Conservation (phyloP, 2,797 vertebrate species). For the Tragelaphus oryx region DNA sequence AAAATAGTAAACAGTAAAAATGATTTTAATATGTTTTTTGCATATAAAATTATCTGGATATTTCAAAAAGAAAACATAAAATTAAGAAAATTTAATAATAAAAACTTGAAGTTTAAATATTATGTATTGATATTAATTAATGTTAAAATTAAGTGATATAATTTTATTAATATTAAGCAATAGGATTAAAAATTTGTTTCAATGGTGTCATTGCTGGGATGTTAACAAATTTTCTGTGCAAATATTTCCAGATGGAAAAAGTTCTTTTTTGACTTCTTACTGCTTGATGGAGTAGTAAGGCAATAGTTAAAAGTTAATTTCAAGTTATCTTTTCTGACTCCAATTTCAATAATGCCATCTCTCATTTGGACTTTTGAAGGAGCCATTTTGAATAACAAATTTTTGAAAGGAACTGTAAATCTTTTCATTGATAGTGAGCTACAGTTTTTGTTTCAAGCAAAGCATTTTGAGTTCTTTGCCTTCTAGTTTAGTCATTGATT, state of each 20-base stretch:
- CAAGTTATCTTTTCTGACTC: neutral
- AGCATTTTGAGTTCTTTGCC: neutral
- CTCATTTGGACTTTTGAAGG: neutral
- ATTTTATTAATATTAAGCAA: neutral
- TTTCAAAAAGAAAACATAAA: neutral
- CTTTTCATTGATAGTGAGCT: slow-evolving; percentile 44
- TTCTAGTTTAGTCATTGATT: slow-evolving; percentile 33
- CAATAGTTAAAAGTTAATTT: slow-evolving; percentile 18
- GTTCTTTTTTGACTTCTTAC: neutral
- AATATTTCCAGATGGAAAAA: neutral
- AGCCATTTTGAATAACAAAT: neutral
- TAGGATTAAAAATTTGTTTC: neutral
- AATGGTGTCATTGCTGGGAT: neutral
- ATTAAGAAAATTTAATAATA: neutral
- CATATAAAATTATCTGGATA: neutral
- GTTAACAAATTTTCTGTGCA: neutral
- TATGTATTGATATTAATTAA: neutral
- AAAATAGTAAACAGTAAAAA: neutral
- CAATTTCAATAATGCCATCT: neutral
- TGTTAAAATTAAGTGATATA: neutral
- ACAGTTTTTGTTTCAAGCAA: slow-evolving; percentile 33
- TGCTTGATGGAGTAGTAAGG: neutral
- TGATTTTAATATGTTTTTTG: neutral
- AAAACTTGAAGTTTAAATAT: neutral
- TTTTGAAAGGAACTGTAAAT: slow-evolving; percentile 41